Percentiles rank a stretch among this genome's conserved stretches.
phyloP scores from a whole-genome alignment of 1,140 invertebrate species.

The Nasonia longicornis region DNA sequence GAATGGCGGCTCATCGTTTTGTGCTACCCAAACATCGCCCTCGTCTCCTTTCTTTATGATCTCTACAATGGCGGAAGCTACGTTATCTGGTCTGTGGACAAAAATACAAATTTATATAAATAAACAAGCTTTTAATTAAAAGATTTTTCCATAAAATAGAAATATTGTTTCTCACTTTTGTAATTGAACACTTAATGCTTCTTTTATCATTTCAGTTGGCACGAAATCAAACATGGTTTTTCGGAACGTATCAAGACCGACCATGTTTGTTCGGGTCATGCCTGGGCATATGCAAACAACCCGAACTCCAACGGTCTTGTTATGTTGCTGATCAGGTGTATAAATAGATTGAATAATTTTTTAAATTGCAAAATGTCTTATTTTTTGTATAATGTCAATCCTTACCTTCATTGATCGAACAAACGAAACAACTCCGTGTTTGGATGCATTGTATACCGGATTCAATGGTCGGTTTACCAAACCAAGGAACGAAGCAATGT shows the following conservation, averaged over 20 bases:
- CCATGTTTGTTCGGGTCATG: constrained; percentile 54
- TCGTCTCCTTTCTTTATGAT: constrained; percentile 61
- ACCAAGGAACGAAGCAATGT: constrained; percentile 66
- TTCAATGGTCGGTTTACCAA: constrained; percentile 51
- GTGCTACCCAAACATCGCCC: constrained; percentile 63
- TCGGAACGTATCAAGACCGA: background rate
- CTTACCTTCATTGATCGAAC: constrained; percentile 50
- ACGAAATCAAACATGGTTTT: constrained; percentile 7
- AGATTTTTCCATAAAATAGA: background rate
- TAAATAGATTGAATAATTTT: background rate
- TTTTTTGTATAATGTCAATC: background rate
- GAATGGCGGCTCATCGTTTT: constrained; percentile 57
- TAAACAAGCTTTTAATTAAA: background rate
- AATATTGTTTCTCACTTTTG: background rate
- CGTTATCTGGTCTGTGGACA: constrained; percentile 28
- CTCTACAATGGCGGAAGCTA: constrained; percentile 54
- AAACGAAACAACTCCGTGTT: constrained; percentile 72
- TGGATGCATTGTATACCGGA: constrained; percentile 75
- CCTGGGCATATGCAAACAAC: constrained; percentile 69
- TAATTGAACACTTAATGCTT: background rate
- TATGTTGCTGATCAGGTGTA: background rate
- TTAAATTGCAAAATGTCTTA: background rate
- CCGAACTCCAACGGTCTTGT: constrained; percentile 50
- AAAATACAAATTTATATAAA: background rate
- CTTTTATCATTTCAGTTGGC: background rate